Conservation (phyloP, 2,113 vertebrate genomes). For the Channa argus region DNA sequence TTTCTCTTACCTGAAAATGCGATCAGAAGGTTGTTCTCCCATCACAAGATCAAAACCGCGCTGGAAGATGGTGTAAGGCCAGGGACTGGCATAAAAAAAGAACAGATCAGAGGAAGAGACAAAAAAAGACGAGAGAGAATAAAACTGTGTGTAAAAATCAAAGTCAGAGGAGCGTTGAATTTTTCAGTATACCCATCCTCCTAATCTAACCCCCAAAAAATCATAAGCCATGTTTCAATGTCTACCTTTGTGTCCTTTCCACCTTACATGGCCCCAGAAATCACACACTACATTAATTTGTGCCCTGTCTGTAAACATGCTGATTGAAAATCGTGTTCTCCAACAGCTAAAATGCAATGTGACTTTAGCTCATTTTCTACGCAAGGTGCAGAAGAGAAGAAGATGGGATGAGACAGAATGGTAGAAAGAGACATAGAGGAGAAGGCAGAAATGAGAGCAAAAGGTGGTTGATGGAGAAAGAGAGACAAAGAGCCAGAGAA, state of each 20-base stretch:
- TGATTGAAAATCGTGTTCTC: slow-evolving; percentile 61
- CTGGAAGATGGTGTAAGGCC: slow-evolving; percentile 99
- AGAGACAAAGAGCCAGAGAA: slow-evolving; percentile 18
- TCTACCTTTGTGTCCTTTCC: slow-evolving; percentile 33
- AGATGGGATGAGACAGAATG: slow-evolving; percentile 45
- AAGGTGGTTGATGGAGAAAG: background rate
- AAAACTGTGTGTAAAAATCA: slow-evolving; percentile 67
- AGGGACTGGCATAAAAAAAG: slow-evolving; percentile 85
- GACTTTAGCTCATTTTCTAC: slow-evolving; percentile 61
- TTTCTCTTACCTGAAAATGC: slow-evolving; percentile 94
- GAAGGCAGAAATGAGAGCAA: slow-evolving; percentile 36
- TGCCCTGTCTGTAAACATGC: slow-evolving; percentile 61
- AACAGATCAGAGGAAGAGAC: slow-evolving; percentile 58
- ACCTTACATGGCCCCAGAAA: slow-evolving; percentile 29
- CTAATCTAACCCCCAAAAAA: slow-evolving; percentile 48
- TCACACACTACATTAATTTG: slow-evolving; percentile 31
- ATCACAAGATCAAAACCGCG: slow-evolving; percentile 98
- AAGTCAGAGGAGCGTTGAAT: slow-evolving; percentile 45
- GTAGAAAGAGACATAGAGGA: slow-evolving; percentile 34
- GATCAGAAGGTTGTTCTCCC: slow-evolving; percentile 98
- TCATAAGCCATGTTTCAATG: slow-evolving; percentile 29
- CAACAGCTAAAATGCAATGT: slow-evolving; percentile 48
- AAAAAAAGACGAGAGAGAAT: slow-evolving; percentile 55
- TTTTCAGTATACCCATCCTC: slow-evolving; percentile 49
- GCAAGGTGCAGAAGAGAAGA: slow-evolving; percentile 37